phyloP scores from a whole-genome alignment of 2,113 vertebrate species.

The Myotis yumanensis region DNA sequence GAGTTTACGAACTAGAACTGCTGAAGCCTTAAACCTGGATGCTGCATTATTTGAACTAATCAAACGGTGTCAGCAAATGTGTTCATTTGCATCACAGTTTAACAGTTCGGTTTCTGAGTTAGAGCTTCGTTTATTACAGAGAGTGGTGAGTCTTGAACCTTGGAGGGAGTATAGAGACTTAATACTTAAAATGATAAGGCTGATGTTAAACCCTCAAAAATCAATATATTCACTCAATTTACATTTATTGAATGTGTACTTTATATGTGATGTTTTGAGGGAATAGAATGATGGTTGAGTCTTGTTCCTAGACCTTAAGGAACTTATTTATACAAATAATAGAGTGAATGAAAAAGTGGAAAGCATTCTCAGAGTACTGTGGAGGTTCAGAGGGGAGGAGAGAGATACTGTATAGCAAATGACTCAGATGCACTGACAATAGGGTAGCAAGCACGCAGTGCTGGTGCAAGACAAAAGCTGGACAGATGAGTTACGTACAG shows the following conservation, averaged over 20 bases:
- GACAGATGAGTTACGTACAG: neutral
- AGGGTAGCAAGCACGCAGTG: neutral
- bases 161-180: neutral
- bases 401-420: neutral
- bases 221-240: neutral
- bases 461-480: neutral
- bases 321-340: constrained; percentile 1
- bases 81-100: constrained; percentile 95
- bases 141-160: constrained; percentile 89
- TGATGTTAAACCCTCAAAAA: neutral
- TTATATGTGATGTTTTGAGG: neutral
- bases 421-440: neutral
- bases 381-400: neutral
- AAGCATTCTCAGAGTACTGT: neutral
- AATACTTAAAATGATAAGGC: neutral
- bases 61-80: constrained; percentile 97
- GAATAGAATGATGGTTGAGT: neutral
- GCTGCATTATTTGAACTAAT: constrained; percentile 94
- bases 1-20: constrained; percentile 93
- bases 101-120: constrained; percentile 95
- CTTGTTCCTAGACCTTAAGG: neutral
- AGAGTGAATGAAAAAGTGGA: constrained; percentile 8
- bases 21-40: constrained; percentile 95
- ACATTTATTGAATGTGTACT: neutral
- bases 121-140: constrained; percentile 94